phyloP scores from a whole-genome alignment of 2,888 invertebrate genomes.

The Apeira syringaria region DNA sequence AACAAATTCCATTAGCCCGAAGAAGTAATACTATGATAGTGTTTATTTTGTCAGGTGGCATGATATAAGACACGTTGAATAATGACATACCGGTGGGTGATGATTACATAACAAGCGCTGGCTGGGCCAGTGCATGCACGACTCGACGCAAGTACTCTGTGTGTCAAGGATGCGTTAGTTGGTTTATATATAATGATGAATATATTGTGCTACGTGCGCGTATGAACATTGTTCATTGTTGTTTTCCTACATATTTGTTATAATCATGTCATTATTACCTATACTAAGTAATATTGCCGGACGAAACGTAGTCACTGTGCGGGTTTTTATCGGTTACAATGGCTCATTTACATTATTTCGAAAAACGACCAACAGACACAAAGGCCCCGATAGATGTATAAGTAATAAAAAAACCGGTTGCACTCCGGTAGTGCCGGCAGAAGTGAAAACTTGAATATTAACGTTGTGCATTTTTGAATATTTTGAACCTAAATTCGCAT shows the following conservation, averaged over 20 bases:
- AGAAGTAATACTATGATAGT: slow-evolving; percentile 9
- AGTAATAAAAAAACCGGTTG: no score
- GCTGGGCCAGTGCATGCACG: slow-evolving; percentile 37
- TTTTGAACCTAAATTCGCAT: no score
- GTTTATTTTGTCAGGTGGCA: slow-evolving; percentile 38
- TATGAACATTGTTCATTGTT: slow-evolving; percentile 32
- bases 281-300: slow-evolving; percentile 6
- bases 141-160: slow-evolving; percentile 39
- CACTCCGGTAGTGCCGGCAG: no score
- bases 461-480: no score
- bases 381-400: no score
- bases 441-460: no score
- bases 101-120: slow-evolving; percentile 64
- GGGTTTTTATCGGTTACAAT: neutral
- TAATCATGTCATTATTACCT: slow-evolving; percentile 12
- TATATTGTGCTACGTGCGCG: slow-evolving; percentile 61
- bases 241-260: slow-evolving; percentile 26
- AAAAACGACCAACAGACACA: no score
- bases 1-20: slow-evolving; percentile 13
- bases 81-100: slow-evolving; percentile 52
- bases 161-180: slow-evolving; percentile 73
- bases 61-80: slow-evolving; percentile 55
- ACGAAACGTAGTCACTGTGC: neutral
- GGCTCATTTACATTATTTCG: neutral
- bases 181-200: slow-evolving; percentile 46